Evolutionary conservation across 2,797 vertebrate genomes (phyloP).

Genomic region (Pipistrellus kuhlii): DNA sequence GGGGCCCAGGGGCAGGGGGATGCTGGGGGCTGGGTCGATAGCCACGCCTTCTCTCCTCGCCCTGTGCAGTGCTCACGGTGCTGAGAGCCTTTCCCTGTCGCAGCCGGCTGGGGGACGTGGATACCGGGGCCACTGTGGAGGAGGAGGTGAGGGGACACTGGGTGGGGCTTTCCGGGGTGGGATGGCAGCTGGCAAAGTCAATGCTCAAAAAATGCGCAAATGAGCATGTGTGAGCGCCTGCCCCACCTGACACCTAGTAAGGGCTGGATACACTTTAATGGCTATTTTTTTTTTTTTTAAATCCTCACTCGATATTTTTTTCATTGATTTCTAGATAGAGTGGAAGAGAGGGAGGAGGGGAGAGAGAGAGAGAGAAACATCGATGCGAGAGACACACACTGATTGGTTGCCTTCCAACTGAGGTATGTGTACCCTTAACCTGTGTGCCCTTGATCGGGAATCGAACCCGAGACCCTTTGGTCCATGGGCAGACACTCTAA

Average conservation of each 20-base stretch:
- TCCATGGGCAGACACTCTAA: background rate
- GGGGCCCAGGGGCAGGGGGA: background rate
- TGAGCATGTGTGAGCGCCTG: background rate
- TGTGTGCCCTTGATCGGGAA: background rate
- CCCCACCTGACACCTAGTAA: background rate
- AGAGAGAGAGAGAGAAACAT: background rate
- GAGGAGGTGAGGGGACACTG: slow-evolving; percentile 92
- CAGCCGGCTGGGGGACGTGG: slow-evolving; percentile 92
- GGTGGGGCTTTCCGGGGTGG: background rate
- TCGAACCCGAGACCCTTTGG: background rate
- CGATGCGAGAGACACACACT: background rate
- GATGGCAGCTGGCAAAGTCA: background rate
- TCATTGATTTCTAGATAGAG: background rate
- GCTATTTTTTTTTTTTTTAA: too few relatives aligned
- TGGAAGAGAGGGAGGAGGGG: too few relatives aligned
- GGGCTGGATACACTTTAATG: background rate
- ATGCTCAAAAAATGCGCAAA: background rate
- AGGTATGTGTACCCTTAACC: too few relatives aligned
- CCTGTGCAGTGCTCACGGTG: slow-evolving; percentile 92
- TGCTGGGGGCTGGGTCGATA: background rate
- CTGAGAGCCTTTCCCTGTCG: slow-evolving; percentile 96
- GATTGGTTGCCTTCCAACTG: background rate
- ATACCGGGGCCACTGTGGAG: slow-evolving; percentile 90
- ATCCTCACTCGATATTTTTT: background rate
- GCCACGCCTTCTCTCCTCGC: fast-evolving